Conservation (phyloP, 2,888 invertebrate species). For the Eilema griseolum region DNA sequence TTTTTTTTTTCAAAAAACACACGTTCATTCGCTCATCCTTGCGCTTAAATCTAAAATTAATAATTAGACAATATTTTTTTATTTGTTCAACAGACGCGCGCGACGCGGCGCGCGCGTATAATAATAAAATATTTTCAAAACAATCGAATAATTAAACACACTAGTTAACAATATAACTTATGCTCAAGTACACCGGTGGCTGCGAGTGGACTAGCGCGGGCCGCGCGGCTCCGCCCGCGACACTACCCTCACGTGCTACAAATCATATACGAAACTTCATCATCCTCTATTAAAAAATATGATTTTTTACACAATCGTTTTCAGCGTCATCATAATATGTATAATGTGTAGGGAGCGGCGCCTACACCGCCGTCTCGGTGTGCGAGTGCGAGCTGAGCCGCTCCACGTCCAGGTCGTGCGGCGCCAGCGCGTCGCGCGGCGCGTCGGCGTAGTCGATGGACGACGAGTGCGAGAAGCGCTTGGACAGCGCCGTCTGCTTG, state of each 20-base stretch:
- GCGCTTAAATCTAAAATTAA: conserved; percentile 87
- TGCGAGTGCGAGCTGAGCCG: conserved; percentile 95
- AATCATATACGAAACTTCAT: conserved; percentile 72
- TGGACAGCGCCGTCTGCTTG: conserved; percentile 96
- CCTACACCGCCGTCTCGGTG: conserved; percentile 97
- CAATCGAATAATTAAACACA: conserved; percentile 88
- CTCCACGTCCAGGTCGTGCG: conserved; percentile 97
- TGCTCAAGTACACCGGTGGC: conserved; percentile 72
- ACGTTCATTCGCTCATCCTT: conserved; percentile 85
- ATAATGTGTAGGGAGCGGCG: conserved; percentile 52
- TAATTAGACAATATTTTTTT: conserved; percentile 86
- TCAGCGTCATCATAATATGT: conserved; percentile 61
- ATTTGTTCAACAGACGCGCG: conserved; percentile 87
- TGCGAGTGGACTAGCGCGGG: conserved; percentile 50
- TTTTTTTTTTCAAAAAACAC: conserved; percentile 83
- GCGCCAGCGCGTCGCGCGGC: conserved; percentile 94
- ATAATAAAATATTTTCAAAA: conserved; percentile 87
- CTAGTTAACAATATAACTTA: conserved; percentile 86
- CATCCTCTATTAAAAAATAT: conserved; percentile 71
- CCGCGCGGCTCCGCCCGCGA: conserved; percentile 38
- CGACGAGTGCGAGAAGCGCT: conserved; percentile 95
- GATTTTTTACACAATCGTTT: conserved; percentile 76
- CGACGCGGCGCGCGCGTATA: conserved; percentile 82
- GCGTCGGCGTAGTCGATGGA: conserved; percentile 91
- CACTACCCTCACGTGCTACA: conserved; percentile 62